Evolutionary conservation across 2,888 invertebrate genomes (phyloP), one percentile per base, ranked within the genome.

Genomic region (Labia minor): DNA sequence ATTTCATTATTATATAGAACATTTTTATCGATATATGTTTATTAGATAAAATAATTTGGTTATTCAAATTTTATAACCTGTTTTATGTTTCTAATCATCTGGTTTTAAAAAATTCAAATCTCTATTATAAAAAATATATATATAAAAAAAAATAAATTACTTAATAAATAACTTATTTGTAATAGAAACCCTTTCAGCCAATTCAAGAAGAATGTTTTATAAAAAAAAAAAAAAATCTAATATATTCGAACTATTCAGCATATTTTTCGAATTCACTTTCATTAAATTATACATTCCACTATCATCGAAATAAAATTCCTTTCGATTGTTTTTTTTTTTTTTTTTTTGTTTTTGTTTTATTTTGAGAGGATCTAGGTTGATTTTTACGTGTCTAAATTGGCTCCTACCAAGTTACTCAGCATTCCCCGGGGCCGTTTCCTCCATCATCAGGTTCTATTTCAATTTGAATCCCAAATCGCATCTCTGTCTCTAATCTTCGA

Each of bases 251-350:
- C 49, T 49, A 49, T 49, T 49, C 49, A n/a, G 14, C 49, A 49
- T 49, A 49, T 49, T 49, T 49, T 49, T 49, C 49, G n/a, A 49
- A 49, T 49, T 49, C 49, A 49, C 49, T 49, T 49, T 49, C 49
- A 49, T 49, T 49, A 49, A 49, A 49, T 49, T 49, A 49, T 49
- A 49, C 49, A 11, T 16, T 49, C 16, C 14, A 14, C 49, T 49
- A 8, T 14, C 49, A 49, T 49, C 14, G 3, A 49, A 49, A 49
- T 49, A 49, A 49, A 49, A 49, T 49, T 49, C 49, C 49, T 2
- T 8, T 49, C n/a, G 49, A 33, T 33, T 33, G 33, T 33, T 33
- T 8, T 33, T 33, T 11, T 33, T 8, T 8, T 33, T 33, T 33
- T 33, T 33, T 33, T 33, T 33, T 33, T 8, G 6, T 33, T 11